Evolutionary conservation across 2,797 vertebrate genomes (phyloP).

Genomic region (Benthosema pterotum): DNA sequence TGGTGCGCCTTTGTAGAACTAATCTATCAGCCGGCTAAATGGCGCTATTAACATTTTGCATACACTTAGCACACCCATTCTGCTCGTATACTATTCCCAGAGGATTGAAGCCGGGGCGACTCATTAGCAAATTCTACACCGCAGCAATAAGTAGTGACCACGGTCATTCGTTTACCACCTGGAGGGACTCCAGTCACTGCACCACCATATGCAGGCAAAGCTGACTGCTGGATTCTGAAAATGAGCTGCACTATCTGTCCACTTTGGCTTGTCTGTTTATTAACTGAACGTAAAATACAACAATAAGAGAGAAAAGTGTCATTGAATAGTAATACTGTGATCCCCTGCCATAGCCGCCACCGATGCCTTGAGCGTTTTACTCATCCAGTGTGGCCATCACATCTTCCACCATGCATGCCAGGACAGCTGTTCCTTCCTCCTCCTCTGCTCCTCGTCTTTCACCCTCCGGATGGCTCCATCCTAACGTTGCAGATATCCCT

Average conservation of each 20-base stretch:
- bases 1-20: background rate
- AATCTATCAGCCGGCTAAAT: constrained; percentile 24
- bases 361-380: constrained; percentile 7
- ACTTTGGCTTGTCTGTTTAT: background rate
- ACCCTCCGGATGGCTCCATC: constrained; percentile 16
- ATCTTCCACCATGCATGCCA: background rate
- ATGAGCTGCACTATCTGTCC: constrained; percentile 3
- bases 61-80: constrained; percentile 13
- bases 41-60: constrained; percentile 18
- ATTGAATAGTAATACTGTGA: constrained; percentile 5
- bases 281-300: constrained; percentile 11
- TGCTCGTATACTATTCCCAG: constrained; percentile 20
- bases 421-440: constrained; percentile 17
- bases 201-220: background rate
- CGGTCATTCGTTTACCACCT: constrained; percentile 13
- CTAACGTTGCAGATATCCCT: constrained; percentile 14
- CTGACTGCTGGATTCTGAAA: constrained; percentile 13
- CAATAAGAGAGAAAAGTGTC: too few species aligned
- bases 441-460: background rate
- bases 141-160: background rate
- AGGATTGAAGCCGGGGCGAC: background rate
- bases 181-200: background rate
- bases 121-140: constrained; percentile 13
- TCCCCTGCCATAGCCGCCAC: constrained; percentile 4
- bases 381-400: background rate